Base-by-base conservation (phyloP, 2,113 vertebrate species). In the Ceratotherium simum region DNA sequence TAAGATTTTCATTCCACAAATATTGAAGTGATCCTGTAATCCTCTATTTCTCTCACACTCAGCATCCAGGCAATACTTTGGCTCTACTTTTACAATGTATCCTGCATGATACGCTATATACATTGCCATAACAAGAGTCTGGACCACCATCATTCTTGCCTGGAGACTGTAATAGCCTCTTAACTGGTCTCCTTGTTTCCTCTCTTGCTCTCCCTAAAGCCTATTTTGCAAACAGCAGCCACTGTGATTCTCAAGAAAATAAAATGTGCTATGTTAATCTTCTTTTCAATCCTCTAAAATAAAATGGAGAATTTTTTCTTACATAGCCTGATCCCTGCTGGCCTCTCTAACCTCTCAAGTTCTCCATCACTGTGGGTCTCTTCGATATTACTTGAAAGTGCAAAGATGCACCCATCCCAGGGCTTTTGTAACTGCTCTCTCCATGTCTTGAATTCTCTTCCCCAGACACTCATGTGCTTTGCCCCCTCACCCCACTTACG, bases 401-500 rank as follows among this genome's bases (percentile, higher is more conserved):
- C 39, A 91, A 86, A 86, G 6, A 2, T 31, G 27, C 17, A 79
- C 8, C n/a, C 16, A 2, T 39, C 16, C 56, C 46, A 62, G 17
- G 23, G 27, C 12, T 65, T 79, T 69, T 10, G 54, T 6, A 25
- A 14, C 7, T 80, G n/a, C 56, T 17, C 1, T 12, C 29, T 3
- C 33, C 12, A 7, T 10, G 9, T 9, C 79, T 78, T 58, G 13
- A 46, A 14, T 60, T 36, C 12, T 39, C 54, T 70, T 84, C 64
- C 21, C 20, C 27, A 2, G 54, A 18, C 42, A 6, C 29, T n/a
- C 16, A 51, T 8, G 1, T 48, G 51, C 25, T 58, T 29, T 33
- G 0, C 1, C 20, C 31, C 14, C 56, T 56, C 25, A 29, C 1
- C 23, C 2, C 31, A 12, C 46, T 91, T 8, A 13, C 1, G 20